Evolutionary conservation across 2,113 vertebrate genomes (phyloP).

Genomic region (Rhea americana): DNA sequence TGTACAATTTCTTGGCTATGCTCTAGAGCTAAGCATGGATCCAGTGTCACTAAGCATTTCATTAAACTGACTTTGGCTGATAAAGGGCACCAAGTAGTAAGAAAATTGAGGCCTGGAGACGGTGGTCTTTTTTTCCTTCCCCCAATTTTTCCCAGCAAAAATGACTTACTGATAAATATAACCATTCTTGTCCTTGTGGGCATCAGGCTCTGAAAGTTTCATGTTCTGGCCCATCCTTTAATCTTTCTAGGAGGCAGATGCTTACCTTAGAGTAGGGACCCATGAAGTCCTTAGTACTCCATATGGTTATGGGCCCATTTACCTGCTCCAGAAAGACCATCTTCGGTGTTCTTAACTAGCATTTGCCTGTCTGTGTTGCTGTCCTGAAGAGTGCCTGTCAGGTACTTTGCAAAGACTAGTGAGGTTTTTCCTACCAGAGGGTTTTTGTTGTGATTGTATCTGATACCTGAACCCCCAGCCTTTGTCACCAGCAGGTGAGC

Average conservation of each 20-base stretch:
- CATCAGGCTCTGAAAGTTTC: neutral
- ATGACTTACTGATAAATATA: neutral
- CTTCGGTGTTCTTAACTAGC: neutral
- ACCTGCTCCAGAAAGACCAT: neutral
- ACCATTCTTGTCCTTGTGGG: neutral
- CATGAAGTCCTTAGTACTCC: neutral
- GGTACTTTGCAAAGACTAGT: neutral
- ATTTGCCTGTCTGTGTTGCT: neutral
- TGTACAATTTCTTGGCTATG: neutral
- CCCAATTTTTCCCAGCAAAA: neutral
- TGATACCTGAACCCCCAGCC: neutral
- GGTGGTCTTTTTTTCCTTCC: neutral
- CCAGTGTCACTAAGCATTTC: neutral
- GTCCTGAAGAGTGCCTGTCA: neutral
- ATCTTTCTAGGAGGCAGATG: neutral
- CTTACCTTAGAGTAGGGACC: neutral
- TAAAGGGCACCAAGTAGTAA: neutral
- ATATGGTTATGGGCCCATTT: rapidly evolving
- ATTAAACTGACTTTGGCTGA: neutral
- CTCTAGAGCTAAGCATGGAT: neutral
- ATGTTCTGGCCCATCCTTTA: neutral
- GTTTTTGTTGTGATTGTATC: neutral
- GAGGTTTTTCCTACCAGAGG: neutral
- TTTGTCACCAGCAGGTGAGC: neutral
- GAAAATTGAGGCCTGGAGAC: neutral